Base-by-base conservation (phyloP, 2,888 invertebrate genomes). In the Nesidiocoris tenuis region DNA sequence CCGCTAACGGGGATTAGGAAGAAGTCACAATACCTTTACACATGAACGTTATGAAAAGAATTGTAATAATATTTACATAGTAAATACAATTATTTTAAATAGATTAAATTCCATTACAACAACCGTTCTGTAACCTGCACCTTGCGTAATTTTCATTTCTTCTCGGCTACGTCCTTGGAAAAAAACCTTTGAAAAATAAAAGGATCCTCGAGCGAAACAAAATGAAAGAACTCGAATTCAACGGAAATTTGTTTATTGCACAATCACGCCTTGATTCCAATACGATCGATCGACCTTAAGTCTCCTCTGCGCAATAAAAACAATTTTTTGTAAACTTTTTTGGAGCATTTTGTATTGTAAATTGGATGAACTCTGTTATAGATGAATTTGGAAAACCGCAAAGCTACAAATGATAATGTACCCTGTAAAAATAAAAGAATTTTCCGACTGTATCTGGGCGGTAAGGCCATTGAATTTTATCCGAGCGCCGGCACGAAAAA, bases 11-110 rank as follows among this genome's bases (percentile, higher is more conserved):
- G 77, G 74, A 74, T 79, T 56, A 77, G 78, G 68, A 79, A 79
- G 76, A 77, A 77, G 66, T 78, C 79, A 68, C 77, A 76, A 76
- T 78, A 75, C 76, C 74, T 74, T 61, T 78, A 78, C 75, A 71
- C 78, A 66, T 78, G 55, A 78, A 75, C 65, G 74, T 75, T 75
- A 75, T 61, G 65, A 71, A 77, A 78, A 76, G 55, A 68, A 57
- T 72, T 76, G 77, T 78, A 77, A 77, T 78, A 76, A 67, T 77
- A 76, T 78, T 77, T 77, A 77, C 74, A 78, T 78, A 78, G 78
- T 78, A 78, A 78, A 78, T 78, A 78, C 75, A 72, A 78, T 78
- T 78, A 75, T 76, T 78, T 78, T 78, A 64, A 39, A 63, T 67
- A 67, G 68, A 65, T 75, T 76, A 67, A 78, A 61, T 74, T 74